Evolutionary conservation across 2,888 invertebrate genomes (phyloP), one percentile per base, ranked within the genome.

Genomic region (Drosophila picticornis): DNA sequence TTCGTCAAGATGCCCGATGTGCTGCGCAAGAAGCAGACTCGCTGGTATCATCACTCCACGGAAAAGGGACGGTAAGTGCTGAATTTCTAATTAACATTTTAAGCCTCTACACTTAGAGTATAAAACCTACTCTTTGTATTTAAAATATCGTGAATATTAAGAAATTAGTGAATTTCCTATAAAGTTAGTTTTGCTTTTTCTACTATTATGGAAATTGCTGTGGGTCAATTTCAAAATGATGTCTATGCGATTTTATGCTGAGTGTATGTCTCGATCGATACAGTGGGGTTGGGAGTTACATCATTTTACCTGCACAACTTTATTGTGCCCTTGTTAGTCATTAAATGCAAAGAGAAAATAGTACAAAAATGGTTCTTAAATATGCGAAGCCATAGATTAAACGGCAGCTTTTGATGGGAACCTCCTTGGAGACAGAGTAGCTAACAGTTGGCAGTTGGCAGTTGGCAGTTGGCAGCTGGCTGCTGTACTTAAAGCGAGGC

Each of bases 1-100:
- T 97, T 98, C 92, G 96, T 98, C 69, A 97, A 96, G 92, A 97
- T 97, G 96, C 97, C 97, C 0, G 97, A 97, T 84, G 97, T 97
- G 31, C 93, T 97, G 60, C 95, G 96, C 64, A 96, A 96, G 34
- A 96, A 97, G 86, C 96, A 96, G 40, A 96, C 97, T 72, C 96
- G 96, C 50, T 97, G 97, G 97, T 97, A 96, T 92, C 97, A 97
- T 91, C 97, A 97, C 93, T 97, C 97, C 68, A 96, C 97, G 88
- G 97, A 98, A 87, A 97, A 97, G 90, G 97, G 97, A 75, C 95
- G 97, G 93, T 93, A 84, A 92, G 93, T 91, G 9, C 9, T 9
- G 46, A 46, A 25, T 25, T 46, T 16, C 1, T 9, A 46, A 46
- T 46, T 6, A 43, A 43, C 22, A 43, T 22, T 11, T 40, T 2